Evolutionary conservation across 2,113 vertebrate genomes (phyloP), one percentile per base, ranked within the genome.

Genomic region (Platichthys stellatus): DNA sequence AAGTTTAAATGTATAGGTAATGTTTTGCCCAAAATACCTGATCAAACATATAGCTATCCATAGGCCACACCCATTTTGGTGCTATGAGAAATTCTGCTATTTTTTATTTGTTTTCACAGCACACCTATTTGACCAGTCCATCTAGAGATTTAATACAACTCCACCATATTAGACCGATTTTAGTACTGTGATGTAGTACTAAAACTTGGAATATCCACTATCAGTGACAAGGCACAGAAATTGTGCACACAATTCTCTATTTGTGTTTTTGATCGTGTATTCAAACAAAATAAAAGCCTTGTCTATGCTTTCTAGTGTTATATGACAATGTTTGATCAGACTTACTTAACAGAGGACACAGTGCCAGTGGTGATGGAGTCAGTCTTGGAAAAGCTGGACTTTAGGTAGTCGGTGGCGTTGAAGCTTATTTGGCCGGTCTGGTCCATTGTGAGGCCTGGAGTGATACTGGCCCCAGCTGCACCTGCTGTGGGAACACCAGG

Each of bases 311-410:
- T 61, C 12, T 38, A 15, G 23, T 45, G 23, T 69, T 3, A 58
- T 18, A 12, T 17, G 2, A 23, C 11, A 9, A 45, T 49, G n/a
- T 69, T 67, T 61, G 17, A 72, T 15, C 4, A 58, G 14, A 91
- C 97, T 98, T 97, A 99, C 98, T 98, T 99, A 78, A 98, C 96
- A 10, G 97, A 99, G 76, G 98, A 99, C 87, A 99, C 98, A 1
- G 98, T 99, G 88, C 98, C 98, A 1, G 97, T 98, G 89, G 98
- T 99, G 92, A 99, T 99, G 92, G 98, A 99, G 94, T 99, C 98
- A 56, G 98, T 98, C 93, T 99, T 98, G 92, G 98, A 99, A 93
- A 99, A 99, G 83, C 97, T 96, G 77, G 98, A 97, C 92, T 99
- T 99, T 80, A 98, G 93, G 93, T 96, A 98, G 81, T 99, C 98